A percentile compares a stretch with the other conserved stretches of the same genome.
Conservation (phyloP, 2,888 invertebrate genomes). For the Lysandra bellargus region DNA sequence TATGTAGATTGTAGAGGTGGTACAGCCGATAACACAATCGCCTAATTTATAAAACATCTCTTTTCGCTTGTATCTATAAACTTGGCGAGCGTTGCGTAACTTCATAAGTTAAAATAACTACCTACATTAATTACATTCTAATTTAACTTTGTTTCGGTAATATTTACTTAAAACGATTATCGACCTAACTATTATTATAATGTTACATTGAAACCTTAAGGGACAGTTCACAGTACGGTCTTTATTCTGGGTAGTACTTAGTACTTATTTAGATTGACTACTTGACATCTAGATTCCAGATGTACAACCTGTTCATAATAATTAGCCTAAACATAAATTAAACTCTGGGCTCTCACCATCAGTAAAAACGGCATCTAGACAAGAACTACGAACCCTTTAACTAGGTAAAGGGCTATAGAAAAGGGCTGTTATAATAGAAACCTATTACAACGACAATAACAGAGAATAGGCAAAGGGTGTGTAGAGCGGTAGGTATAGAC, state of each 20-base stretch:
- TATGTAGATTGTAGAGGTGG: conserved; percentile 28
- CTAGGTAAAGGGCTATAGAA: conserved; percentile 19
- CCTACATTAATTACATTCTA: not conserved
- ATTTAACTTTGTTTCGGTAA: not conserved
- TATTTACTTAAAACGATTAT: not conserved
- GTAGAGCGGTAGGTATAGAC: not conserved
- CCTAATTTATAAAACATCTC: conserved; percentile 58
- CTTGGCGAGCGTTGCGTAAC: conserved; percentile 19
- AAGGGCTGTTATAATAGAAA: conserved; percentile 8
- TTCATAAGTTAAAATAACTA: not conserved
- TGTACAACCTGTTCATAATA: not conserved
- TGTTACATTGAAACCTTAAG: not conserved
- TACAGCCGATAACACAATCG: conserved; percentile 64
- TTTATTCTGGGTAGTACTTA: too few relatives aligned
- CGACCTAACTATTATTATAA: not conserved
- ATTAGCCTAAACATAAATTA: not conserved
- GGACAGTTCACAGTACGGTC: too few relatives aligned
- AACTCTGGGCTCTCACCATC: not conserved
- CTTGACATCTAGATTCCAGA: not conserved
- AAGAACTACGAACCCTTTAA: conserved; percentile 14
- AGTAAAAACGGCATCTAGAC: not conserved
- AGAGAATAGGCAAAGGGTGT: conserved; percentile 18
- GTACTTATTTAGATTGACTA: not conserved
- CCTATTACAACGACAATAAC: conserved; percentile 14
- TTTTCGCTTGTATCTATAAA: not conserved